Base-by-base conservation (phyloP, 1,140 invertebrate species). In the Pissodes strobi region DNA sequence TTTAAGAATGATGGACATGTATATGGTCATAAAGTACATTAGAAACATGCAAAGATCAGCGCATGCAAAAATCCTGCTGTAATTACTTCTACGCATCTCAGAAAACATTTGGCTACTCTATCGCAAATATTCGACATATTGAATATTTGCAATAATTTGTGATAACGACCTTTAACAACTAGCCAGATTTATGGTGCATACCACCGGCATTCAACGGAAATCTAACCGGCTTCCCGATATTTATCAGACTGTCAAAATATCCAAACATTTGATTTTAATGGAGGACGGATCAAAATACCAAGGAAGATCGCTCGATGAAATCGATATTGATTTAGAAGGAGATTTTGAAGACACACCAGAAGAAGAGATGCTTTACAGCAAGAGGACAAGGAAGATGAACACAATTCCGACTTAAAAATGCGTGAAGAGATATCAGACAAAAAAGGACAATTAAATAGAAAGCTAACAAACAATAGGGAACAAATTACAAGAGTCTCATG, bases 241-340 rank as follows among this genome's bases (percentile, higher is more conserved):
- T 6, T 71, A 69, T 34, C 70, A 72, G 64, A 71, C 71, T 2
- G 68, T 69, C n/a, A 76, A 73, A 65, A 69, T 76, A 56, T 73
- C 75, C 1, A 78, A 79, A 65, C 60, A 77, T n/a, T 66, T 78
- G 5, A 30, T 77, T 0, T 48, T 77, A 15, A 76, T 78, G 73
- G 77, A 78, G 67, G 69, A 71, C 51, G 72, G 75, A 2, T 59
- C 67, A 25, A 10, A 60, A 38, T 76, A 43, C 39, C 72, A 67
- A 72, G 71, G 69, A 13, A 76, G 76, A 68, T 48, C 66, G 49
- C 45, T 76, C 8, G 69, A 76, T 48, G 74, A 78, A 55, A 77
- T 78, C 37, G 69, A 77, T n/a, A 57, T 77, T 25, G 60, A 75
- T 67, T 48, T 73, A 34, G 72, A 75, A 56, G 43, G 68, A 65